Evolutionary conservation across 2,888 invertebrate species (phyloP).

Genomic region (Palloptera scutellata): DNA sequence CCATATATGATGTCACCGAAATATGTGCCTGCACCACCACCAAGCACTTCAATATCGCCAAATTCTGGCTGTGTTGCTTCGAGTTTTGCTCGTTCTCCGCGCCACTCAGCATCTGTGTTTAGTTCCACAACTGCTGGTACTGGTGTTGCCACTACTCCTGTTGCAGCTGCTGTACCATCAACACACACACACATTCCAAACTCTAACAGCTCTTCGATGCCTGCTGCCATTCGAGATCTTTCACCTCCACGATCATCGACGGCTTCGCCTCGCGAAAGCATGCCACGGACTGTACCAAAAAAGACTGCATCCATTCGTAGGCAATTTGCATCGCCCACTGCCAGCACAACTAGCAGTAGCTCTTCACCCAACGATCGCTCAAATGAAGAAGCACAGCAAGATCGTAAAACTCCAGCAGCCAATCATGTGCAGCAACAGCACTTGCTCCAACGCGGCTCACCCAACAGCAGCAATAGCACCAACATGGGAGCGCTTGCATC

Average conservation of each 20-base stretch:
- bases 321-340: conserved; percentile 64
- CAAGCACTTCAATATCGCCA: conserved; percentile 39
- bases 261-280: conserved; percentile 54
- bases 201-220: conserved; percentile 16
- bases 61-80: conserved; percentile 30
- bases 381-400: conserved; percentile 46
- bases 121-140: conserved; percentile 37
- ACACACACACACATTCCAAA: conserved; percentile 50
- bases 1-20: conserved; percentile 55
- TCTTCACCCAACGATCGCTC: conserved; percentile 49
- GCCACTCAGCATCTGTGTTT: conserved; percentile 38
- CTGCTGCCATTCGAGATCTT: conserved; percentile 44
- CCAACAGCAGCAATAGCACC: conserved; percentile 35
- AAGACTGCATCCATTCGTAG: conserved; percentile 65
- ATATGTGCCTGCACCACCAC: conserved; percentile 45
- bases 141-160: conserved; percentile 12
- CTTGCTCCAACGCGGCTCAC: conserved; percentile 50
- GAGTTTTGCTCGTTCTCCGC: conserved; percentile 37
- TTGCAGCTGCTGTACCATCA: conserved; percentile 35
- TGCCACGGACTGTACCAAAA: conserved; percentile 64
- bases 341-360: conserved; percentile 47
- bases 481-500: conserved; percentile 35
- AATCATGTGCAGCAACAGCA: conserved; percentile 35
- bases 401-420: conserved; percentile 41
- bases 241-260: conserved; percentile 56